Evolutionary conservation across 2,797 vertebrate genomes (phyloP), one percentile per base, ranked within the genome.

Genomic region (Hafferia zeledoni): DNA sequence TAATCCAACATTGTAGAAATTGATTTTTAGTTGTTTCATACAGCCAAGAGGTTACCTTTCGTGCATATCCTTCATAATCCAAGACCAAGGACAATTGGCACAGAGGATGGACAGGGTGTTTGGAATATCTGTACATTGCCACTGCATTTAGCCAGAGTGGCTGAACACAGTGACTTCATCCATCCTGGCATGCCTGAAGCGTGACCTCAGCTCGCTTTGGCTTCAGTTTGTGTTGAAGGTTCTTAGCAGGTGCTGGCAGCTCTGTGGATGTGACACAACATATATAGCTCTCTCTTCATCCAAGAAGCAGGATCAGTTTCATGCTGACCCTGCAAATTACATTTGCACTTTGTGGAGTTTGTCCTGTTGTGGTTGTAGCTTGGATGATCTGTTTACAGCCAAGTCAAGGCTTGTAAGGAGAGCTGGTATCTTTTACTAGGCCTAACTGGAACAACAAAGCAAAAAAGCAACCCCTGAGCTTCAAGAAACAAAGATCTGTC

Each of bases 221-320:
- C 87, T 94, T 93, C 91, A 81, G 50, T 63, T 92, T 55, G 59
- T 86, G 85, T 86, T 97, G 95, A 95, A 94, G 95, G 90, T 84
- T 96, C 95, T 94, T 94, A 94, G 89, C 95, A 96, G 96, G 94
- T 96, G 96, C 90, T 95, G 90, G 95, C 93, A 93, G 93, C 89
- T 86, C 85, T 0, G 9, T 92, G 89, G 94, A 89, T 95, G 94
- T 93, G 93, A 96, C 94, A 96, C 87, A 97, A 93, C 87, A 89
- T 95, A 91, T 96, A 96, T 94, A 94, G 95, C 83, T 87, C 79
- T 88, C 44, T 81, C 94, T 88, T 88, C 93, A 94, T 95, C 87
- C 87, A 94, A 90, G 41, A 88, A 44, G 60, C 56, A 53, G 70
- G 89, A 95, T 96, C 94, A 53, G 83, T 95, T 96, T 95, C 89